These are phyloP conservation scores for Acropora tenuis DNA, from an alignment of 64 coral and sea anemone species.

Conservation along the genomic window DNA sequence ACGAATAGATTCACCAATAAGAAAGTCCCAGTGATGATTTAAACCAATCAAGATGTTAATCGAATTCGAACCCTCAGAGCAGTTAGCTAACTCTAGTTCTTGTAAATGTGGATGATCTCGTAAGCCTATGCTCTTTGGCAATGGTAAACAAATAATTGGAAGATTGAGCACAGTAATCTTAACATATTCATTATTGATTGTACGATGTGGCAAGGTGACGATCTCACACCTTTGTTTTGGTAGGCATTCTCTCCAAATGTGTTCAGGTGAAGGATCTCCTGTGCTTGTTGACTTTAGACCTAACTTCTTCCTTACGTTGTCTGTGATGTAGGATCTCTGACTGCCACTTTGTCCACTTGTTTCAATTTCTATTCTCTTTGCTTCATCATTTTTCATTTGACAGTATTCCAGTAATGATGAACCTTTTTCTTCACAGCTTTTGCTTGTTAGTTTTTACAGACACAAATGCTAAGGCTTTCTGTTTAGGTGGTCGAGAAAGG, in stretches of 20 bases:
- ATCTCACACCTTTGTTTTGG: constrained; percentile 37
- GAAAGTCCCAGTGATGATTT: neutral
- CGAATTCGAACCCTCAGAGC: neutral
- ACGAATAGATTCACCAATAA: neutral
- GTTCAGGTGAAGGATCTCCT: constrained; percentile 61
- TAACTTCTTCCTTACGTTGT: constrained; percentile 32
- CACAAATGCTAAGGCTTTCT: no score
- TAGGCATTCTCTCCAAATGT: constrained; percentile 66
- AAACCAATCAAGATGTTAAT: neutral
- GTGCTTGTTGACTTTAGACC: constrained; percentile 21
- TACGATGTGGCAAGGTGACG: constrained; percentile 16
- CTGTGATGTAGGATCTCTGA: constrained; percentile 63
- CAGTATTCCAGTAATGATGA: no score
- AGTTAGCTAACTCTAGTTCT: neutral
- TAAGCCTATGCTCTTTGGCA: neutral
- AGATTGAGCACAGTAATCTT: neutral
- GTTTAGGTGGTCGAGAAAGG: no score
- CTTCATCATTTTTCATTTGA: no score
- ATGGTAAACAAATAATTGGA: neutral
- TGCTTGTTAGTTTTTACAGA: no score
- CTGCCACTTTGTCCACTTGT: constrained; percentile 18
- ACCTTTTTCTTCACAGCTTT: no score
- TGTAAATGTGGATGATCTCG: no score
- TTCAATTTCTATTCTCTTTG: no score
- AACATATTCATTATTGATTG: constrained; percentile 12